Evolutionary conservation across 2,888 invertebrate genomes (phyloP).

Genomic region (Ophion ventricosus): DNA sequence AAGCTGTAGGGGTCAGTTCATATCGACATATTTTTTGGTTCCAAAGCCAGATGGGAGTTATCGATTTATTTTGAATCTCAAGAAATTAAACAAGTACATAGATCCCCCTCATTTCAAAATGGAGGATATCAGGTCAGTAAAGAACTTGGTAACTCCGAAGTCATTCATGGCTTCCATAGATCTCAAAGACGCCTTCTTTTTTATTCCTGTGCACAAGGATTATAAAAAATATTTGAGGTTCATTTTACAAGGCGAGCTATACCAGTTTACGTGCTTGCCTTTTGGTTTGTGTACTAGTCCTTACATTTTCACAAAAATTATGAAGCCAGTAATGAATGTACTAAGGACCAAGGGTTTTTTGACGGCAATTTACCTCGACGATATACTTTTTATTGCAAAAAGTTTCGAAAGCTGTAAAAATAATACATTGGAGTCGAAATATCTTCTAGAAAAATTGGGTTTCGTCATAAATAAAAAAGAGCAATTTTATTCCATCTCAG

Average conservation of each 20-base stretch:
- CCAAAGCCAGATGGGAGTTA: too few relatives aligned
- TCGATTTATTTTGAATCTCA: constrained; percentile 29
- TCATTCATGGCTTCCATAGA: constrained; percentile 28
- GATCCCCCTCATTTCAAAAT: constrained; percentile 27
- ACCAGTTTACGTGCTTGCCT: neutral
- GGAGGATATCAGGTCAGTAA: constrained; percentile 21
- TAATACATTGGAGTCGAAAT: neutral
- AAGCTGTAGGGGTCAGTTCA: too few relatives aligned
- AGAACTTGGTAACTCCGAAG: constrained; percentile 14
- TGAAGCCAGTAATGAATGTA: neutral
- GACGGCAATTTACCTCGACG: neutral
- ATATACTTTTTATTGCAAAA: constrained; percentile 4
- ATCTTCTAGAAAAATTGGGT: neutral
- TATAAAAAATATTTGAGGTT: neutral
- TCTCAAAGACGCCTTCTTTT: constrained; percentile 27
- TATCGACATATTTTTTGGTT: too few relatives aligned
- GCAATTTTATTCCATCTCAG: neutral
- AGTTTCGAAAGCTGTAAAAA: neutral
- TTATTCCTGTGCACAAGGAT: constrained; percentile 4
- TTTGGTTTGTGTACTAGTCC: neutral
- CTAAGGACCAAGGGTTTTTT: neutral
- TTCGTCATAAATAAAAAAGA: neutral
- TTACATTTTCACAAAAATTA: neutral
- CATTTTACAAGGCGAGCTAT: neutral
- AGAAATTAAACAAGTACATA: constrained; percentile 27